Evolutionary conservation across 2,797 vertebrate species (phyloP).

Genomic region (Adrianichthys oophorus): DNA sequence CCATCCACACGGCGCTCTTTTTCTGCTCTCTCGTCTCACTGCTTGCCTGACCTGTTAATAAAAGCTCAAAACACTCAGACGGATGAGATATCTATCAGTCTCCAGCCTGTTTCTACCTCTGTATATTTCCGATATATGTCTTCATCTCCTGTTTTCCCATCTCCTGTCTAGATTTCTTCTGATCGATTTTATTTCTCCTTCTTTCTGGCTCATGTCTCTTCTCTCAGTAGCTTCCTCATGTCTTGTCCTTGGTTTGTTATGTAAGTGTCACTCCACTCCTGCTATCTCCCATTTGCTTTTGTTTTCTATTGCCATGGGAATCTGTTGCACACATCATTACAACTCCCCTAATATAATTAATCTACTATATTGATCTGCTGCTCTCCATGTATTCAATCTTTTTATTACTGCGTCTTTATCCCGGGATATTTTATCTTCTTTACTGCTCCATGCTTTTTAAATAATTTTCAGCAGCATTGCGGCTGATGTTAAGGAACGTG

Average conservation of each 20-base stretch:
- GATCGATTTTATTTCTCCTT: constrained; percentile 55
- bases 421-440: constrained; percentile 42
- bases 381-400: constrained; percentile 43
- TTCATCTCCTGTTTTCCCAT: constrained; percentile 36
- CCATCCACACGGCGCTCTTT: constrained; percentile 16
- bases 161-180: constrained; percentile 43
- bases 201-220: constrained; percentile 36
- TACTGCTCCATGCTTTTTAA: constrained; percentile 21
- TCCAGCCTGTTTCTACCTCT: constrained; percentile 44
- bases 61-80: constrained; percentile 50
- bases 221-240: constrained; percentile 28
- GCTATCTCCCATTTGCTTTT: constrained; percentile 47
- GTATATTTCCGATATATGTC: constrained; percentile 49
- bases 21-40: constrained; percentile 41
- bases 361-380: constrained; percentile 41
- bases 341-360: constrained; percentile 46
- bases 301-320: constrained; percentile 60
- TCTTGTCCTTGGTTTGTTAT: constrained; percentile 59
- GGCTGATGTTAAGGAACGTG: constrained; percentile 37
- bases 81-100: constrained; percentile 40
- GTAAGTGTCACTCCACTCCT: constrained; percentile 48
- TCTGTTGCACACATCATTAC: constrained; percentile 35
- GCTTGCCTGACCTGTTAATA: constrained; percentile 38
- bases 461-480: constrained; percentile 45
- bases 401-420: constrained; percentile 33